phyloP scores from a whole-genome alignment of 2,888 invertebrate genomes.

The Pemphredon lugubris region DNA sequence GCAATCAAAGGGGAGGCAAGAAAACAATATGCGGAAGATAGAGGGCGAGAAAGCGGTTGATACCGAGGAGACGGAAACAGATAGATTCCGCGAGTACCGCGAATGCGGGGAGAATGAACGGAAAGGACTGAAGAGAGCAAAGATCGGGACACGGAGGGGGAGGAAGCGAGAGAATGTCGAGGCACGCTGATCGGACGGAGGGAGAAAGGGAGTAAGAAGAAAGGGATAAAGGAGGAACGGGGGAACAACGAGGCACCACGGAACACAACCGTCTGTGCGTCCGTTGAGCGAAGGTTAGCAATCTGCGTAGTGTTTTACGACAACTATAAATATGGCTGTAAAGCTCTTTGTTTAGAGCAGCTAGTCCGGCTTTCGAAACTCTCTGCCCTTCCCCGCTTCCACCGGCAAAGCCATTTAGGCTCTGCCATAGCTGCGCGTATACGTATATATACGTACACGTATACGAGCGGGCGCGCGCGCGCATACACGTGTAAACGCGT shows the following conservation, averaged over 20 bases:
- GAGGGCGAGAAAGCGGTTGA: neutral
- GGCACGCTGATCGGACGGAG: slow-evolving; percentile 32
- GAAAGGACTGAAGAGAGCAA: slow-evolving; percentile 23
- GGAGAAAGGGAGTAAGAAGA: slow-evolving; percentile 8
- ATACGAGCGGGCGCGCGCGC: too few species aligned
- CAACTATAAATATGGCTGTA: slow-evolving; percentile 80
- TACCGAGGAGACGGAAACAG: slow-evolving; percentile 2
- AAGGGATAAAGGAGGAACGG: slow-evolving; percentile 24
- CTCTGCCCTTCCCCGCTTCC: slow-evolving; percentile 51
- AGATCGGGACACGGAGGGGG: slow-evolving; percentile 10
- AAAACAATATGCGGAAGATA: neutral
- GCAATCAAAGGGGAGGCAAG: neutral
- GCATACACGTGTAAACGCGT: neutral
- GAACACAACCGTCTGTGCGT: slow-evolving; percentile 50
- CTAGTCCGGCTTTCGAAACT: slow-evolving; percentile 77
- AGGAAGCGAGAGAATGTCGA: slow-evolving; percentile 49
- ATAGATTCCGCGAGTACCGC: slow-evolving; percentile 1
- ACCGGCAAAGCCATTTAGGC: slow-evolving; percentile 51
- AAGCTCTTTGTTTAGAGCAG: slow-evolving; percentile 79
- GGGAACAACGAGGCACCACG: slow-evolving; percentile 44
- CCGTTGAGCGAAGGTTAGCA: slow-evolving; percentile 76
- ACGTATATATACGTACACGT: neutral
- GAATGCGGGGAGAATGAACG: slow-evolving; percentile 12
- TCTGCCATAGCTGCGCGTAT: slow-evolving; percentile 11
- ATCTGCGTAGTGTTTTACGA: slow-evolving; percentile 80